Evolutionary conservation across 92 coral and sea anemone species (phyloP).

Genomic region (Epizoanthus stellaris): DNA sequence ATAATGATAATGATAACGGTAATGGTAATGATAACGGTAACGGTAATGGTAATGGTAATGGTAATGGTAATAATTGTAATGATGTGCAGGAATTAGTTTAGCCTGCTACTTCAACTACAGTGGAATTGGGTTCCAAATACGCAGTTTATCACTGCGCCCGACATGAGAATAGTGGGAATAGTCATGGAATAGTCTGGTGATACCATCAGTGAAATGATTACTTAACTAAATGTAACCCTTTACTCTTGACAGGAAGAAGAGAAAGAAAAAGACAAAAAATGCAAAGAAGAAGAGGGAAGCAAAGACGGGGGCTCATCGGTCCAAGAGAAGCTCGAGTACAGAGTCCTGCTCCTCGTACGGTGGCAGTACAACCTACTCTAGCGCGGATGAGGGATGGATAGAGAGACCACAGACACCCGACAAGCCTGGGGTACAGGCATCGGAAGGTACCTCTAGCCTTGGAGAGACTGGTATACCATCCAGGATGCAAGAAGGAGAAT

Average conservation of each 20-base stretch:
- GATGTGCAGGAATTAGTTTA: neutral
- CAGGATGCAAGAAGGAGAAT: neutral
- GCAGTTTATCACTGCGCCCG: no score
- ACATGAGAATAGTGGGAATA: no score
- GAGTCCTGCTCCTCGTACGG: constrained; percentile 19
- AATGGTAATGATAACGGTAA: neutral
- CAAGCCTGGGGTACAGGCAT: neutral
- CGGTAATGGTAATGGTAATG: neutral
- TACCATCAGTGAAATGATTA: no score
- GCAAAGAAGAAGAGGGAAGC: constrained; percentile 14
- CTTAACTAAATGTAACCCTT: no score
- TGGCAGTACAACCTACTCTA: constrained; percentile 2
- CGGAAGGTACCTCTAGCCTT: neutral
- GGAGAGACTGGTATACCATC: neutral
- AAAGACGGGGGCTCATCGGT: neutral
- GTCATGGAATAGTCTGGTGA: no score
- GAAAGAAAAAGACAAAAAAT: constrained; percentile 24
- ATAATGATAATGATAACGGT: no score
- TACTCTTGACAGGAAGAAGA: constrained; percentile 16
- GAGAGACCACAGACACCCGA: constrained; percentile 15
- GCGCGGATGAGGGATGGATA: constrained; percentile 18
- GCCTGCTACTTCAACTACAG: no score
- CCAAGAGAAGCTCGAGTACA: constrained; percentile 28
- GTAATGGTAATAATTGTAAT: neutral
- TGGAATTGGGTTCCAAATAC: no score